These are phyloP conservation scores for Thymelicus sylvestris DNA, from an alignment of 2,888 invertebrate genomes.

Conservation along the genomic window DNA sequence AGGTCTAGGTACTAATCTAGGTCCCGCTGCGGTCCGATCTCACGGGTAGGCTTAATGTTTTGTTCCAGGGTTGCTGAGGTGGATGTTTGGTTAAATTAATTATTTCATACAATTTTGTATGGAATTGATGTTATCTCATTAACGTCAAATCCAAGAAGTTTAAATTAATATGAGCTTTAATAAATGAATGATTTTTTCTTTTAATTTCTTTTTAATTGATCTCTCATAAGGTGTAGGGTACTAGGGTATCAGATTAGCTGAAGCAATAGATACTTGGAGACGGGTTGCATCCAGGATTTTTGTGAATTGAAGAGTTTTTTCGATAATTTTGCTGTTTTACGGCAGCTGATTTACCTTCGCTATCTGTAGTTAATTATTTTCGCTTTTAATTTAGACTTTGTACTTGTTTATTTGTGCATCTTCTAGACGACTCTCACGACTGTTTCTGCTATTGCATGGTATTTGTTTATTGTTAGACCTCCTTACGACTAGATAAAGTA, in stretches of 20 bases:
- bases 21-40: conserved; percentile 11
- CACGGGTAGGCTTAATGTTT: conserved; percentile 31
- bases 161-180: neutral
- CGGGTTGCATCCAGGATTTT: conserved; percentile 74
- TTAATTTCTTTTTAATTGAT: neutral
- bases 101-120: conserved; percentile 24
- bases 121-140: conserved; percentile 44
- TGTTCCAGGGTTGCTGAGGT: conserved; percentile 35
- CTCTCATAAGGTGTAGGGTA: conserved; percentile 11
- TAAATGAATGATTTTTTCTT: neutral
- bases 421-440: conserved; percentile 45
- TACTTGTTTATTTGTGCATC: conserved; percentile 38
- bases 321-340: conserved; percentile 70
- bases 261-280: conserved; percentile 54
- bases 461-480: conserved; percentile 29
- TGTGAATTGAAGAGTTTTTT: conserved; percentile 47
- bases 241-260: conserved; percentile 37
- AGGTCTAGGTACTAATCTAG: conserved; percentile 3
- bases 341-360: conserved; percentile 57
- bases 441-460: conserved; percentile 31
- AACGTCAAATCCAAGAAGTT: conserved; percentile 48
- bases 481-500: conserved; percentile 33
- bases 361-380: conserved; percentile 38
- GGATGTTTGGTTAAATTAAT: conserved; percentile 26
- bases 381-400: conserved; percentile 34